phyloP scores from a whole-genome alignment of 1,140 invertebrate species.

The Penaeus chinensis region DNA sequence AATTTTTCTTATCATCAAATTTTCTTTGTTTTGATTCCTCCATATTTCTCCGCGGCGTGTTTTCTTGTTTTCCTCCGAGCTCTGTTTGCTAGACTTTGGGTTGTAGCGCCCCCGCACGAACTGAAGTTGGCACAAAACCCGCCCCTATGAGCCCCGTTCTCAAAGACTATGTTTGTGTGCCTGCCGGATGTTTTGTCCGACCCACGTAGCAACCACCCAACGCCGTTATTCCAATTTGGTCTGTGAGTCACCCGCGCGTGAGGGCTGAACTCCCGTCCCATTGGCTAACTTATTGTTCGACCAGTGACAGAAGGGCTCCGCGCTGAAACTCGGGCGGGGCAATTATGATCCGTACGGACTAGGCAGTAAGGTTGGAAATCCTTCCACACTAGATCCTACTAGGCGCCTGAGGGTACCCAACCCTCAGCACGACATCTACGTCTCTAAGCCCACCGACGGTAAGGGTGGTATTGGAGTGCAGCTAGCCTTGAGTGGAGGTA shows the following conservation, averaged over 20 bases:
- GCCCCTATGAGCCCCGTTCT: slow-evolving; percentile 6
- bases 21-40: slow-evolving; percentile 61
- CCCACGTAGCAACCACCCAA: slow-evolving; percentile 59
- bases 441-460: slow-evolving; percentile 17
- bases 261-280: slow-evolving; percentile 61
- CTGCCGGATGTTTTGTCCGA: slow-evolving; percentile 55
- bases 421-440: slow-evolving; percentile 44
- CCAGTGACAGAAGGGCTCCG: slow-evolving; percentile 51
- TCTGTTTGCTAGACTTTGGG: slow-evolving; percentile 59
- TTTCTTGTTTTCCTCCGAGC: slow-evolving; percentile 60
- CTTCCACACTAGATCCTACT: slow-evolving; percentile 8
- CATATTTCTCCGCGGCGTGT: slow-evolving; percentile 57
- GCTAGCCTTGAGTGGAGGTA: slow-evolving; percentile 38
- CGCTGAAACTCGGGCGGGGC: slow-evolving; percentile 23
- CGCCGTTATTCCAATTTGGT: slow-evolving; percentile 61
- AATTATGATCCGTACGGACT: slow-evolving; percentile 32
- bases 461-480: slow-evolving; percentile 57
- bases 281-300: slow-evolving; percentile 62
- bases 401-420: slow-evolving; percentile 50
- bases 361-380: slow-evolving; percentile 44
- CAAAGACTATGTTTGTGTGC: slow-evolving; percentile 29
- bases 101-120: slow-evolving; percentile 54
- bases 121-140: neutral
- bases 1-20: slow-evolving; percentile 7
- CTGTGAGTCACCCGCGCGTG: slow-evolving; percentile 61